Evolutionary conservation across 2,888 invertebrate genomes (phyloP), one percentile per base, ranked within the genome.

Genomic region (Athalia circularis): DNA sequence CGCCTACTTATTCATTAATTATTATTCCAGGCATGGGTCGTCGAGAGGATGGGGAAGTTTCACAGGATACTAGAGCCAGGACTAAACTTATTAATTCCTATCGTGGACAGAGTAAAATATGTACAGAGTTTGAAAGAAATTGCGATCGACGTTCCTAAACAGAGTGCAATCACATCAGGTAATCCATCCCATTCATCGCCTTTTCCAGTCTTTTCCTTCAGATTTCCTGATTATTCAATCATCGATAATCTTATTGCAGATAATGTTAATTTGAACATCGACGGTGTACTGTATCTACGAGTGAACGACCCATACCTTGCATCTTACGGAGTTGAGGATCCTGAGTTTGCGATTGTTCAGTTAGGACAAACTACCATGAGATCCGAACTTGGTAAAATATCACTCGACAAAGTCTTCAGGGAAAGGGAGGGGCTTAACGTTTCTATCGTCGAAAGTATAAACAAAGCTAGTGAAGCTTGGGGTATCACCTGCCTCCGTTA

Each of bases 291-390:
- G 72, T 99, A 99, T 91, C 93, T 99, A 78, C 93, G 97, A 87
- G 96, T 99, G 84, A 93, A 96, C 79, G 96, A 99, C 91, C 96
- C 99, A 0, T 99, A 98, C 90, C 94, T 96, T 90, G 95, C 96
- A 70, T 98, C 98, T 82, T 99, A 99, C 91, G 99, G 99, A 43
- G 99, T 99, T 8, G 99, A 99, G 91, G 99, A 99, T 92, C 98
- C 99, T 0, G 99, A 99, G 91, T 99, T 98, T 92, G 99, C 99
- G 0, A 98, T 99, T 80, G 99, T 99, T 0, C 99, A 99, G 91
- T 91, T 99, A 65, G 99, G 99, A 3, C 99, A 99, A 92, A 99
- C 99, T 0, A 99, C 99, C 0, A 99, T 99, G 99, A 94, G 99
- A 88, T 99, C 99, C 0, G 99, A 99, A 90, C 93, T 99, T 62